Base-by-base conservation (phyloP, 2,888 invertebrate species). In the Eugnorisma glareosa region DNA sequence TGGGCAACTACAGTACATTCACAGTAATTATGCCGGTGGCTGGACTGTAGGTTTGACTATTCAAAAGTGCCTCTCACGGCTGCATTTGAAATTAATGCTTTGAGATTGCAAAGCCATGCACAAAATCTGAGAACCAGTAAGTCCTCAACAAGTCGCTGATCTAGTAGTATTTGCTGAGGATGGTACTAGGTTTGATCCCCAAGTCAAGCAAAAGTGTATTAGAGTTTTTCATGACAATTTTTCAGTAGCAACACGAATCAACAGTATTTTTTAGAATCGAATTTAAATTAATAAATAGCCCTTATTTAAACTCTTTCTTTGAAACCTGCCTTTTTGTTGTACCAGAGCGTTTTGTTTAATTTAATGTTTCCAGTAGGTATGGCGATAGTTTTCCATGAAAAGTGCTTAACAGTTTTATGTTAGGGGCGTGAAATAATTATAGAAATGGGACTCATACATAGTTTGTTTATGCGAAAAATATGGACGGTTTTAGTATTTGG, bases 401-500 rank as follows among this genome's bases (percentile, higher is more conserved):
- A 77, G 70, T 75, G 28, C 57, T 85, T 74, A 85, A 77, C 69
- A 69, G 18, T 77, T 86, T 86, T 86, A 86, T 84, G 86, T 76
- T 1, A 18, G 80, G 48, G 86, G 84, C 51, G 84, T 84, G 84
- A 86, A 86, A 86, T 86, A 86, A 86, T 86, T 86, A 86, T 59
- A 68, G 51, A 72, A 83, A 67, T 79, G 67, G 75, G 43, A 54
- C 48, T 48, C 45, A 45, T 73, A 81, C 81, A 81, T 75, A 61
- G 72, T 75, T 57, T 69, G 67, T 85, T 83, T 83, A 79, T 81
- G 80, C 28, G 51, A 67, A 73, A 79, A 67, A 67, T 77, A 79
- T 72, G 69, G 80, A 57, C 67, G 18, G 73, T 79, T 84, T 85
- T 72, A 82, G 66, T 85, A 77, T 79, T 48, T 59, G 73, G 69